Evolutionary conservation across 2,797 vertebrate genomes (phyloP).

Genomic region (Tokudaia muenninki): DNA sequence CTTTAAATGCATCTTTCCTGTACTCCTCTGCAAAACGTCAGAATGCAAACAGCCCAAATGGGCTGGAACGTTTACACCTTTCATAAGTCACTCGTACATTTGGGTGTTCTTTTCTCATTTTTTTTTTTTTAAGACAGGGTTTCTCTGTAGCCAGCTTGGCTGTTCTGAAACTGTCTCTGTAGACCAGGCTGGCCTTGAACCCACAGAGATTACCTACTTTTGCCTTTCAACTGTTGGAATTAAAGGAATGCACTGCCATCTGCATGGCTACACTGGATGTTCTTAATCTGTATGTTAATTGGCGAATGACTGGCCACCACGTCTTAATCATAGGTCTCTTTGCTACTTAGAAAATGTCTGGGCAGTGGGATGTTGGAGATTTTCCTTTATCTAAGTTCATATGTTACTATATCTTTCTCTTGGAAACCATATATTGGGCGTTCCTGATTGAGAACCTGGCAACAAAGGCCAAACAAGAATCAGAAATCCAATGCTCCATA

Average conservation of each 20-base stretch:
- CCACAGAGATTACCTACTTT: not conserved
- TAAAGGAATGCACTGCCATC: not conserved
- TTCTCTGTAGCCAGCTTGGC: not conserved
- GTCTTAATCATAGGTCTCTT: not conserved
- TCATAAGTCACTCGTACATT: not conserved
- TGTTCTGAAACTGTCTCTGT: not conserved
- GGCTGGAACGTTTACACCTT: not conserved
- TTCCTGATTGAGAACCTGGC: not conserved
- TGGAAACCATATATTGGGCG: not conserved
- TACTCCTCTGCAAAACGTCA: not conserved
- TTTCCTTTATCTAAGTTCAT: not conserved
- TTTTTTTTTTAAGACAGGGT: not conserved
- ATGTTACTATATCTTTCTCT: not conserved
- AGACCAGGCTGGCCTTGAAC: not conserved
- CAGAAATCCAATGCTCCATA: not conserved
- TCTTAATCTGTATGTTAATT: not conserved
- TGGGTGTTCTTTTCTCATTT: not conserved
- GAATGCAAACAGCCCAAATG: not conserved
- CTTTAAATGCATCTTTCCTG: not conserved
- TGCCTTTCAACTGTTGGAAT: not conserved
- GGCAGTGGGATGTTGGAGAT: not conserved
- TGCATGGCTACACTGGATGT: not conserved
- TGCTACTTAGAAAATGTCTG: slow-evolving; percentile 11
- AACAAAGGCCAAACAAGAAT: not conserved
- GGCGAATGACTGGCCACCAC: not conserved